These are phyloP conservation scores for Timema podura DNA, from an alignment of 2,888 invertebrate species.

Conservation along the genomic window DNA sequence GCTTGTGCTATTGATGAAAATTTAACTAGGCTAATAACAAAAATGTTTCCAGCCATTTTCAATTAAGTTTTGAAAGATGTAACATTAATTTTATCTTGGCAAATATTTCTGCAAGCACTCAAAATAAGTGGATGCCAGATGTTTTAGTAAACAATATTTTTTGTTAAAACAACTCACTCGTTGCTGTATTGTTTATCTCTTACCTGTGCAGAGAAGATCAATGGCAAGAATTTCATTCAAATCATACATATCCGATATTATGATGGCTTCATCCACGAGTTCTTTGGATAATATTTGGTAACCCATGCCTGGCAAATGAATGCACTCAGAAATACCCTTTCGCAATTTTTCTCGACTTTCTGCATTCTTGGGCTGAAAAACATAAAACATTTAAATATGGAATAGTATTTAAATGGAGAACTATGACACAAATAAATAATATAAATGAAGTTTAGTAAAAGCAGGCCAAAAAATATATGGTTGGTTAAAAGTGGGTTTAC, in stretches of 20 bases:
- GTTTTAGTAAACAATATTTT: too few species aligned
- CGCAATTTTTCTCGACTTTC: slow-evolving; percentile 76
- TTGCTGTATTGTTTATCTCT: too few species aligned
- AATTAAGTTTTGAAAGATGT: too few species aligned
- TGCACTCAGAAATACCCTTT: slow-evolving; percentile 73
- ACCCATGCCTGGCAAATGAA: slow-evolving; percentile 67
- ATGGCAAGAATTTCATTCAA: slow-evolving; percentile 87
- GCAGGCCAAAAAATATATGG: slow-evolving; percentile 23
- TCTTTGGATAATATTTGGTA: slow-evolving; percentile 75
- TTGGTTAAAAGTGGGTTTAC: neutral
- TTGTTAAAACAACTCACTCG: too few species aligned
- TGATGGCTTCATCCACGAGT: slow-evolving; percentile 87
- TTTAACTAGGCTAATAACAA: too few species aligned
- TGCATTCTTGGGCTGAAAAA: slow-evolving; percentile 69
- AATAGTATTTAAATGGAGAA: too few species aligned
- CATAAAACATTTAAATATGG: slow-evolving; percentile 27
- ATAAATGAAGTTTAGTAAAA: neutral
- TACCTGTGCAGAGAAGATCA: slow-evolving; percentile 78
- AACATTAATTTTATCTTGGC: too few species aligned
- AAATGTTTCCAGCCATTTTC: too few species aligned
- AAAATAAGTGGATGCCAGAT: too few species aligned
- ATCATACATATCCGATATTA: slow-evolving; percentile 92
- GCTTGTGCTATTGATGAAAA: too few species aligned
- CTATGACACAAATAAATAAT: neutral
- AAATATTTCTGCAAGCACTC: too few species aligned